Conservation (phyloP, 2,888 invertebrate species). For the Acleris cristana region DNA sequence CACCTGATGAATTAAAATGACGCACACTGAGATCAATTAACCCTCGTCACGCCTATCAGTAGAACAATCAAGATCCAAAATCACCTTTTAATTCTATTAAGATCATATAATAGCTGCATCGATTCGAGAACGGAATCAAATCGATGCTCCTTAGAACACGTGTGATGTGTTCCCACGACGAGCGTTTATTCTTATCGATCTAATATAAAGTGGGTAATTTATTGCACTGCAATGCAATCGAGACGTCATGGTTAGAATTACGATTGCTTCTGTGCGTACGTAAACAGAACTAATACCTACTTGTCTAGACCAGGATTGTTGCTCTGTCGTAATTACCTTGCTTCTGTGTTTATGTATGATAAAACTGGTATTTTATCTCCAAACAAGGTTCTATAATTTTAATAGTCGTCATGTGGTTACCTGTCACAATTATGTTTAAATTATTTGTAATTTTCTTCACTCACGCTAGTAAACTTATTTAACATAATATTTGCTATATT, state of each 20-base stretch:
- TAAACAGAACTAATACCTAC: conserved; percentile 14
- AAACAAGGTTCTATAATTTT: not conserved
- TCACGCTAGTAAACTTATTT: no score
- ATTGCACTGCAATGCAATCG: conserved; percentile 31
- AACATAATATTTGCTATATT: no score
- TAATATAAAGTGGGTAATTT: conserved; percentile 28
- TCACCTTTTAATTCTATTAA: conserved; percentile 30
- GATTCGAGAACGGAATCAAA: conserved; percentile 30
- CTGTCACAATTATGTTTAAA: no score
- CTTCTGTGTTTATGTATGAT: conserved; percentile 5
- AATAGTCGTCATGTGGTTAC: no score
- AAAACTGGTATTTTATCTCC: not conserved
- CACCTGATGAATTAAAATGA: conserved; percentile 37
- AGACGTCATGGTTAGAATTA: conserved; percentile 28
- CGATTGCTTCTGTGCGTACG: conserved; percentile 22
- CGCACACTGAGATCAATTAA: conserved; percentile 43
- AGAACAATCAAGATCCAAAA: conserved; percentile 37
- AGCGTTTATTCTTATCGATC: conserved; percentile 44
- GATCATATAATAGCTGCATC: conserved; percentile 25
- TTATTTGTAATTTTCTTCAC: no score
- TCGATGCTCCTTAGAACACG: conserved; percentile 41
- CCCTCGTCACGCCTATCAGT: conserved; percentile 38
- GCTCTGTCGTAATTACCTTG: conserved; percentile 3
- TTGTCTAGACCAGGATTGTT: conserved; percentile 12
- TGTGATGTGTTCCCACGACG: conserved; percentile 49